Percentiles rank a stretch among this genome's conserved stretches.
These are phyloP conservation scores for Scomber japonicus DNA, from an alignment of 2,113 vertebrate species.

Conservation along the genomic window DNA sequence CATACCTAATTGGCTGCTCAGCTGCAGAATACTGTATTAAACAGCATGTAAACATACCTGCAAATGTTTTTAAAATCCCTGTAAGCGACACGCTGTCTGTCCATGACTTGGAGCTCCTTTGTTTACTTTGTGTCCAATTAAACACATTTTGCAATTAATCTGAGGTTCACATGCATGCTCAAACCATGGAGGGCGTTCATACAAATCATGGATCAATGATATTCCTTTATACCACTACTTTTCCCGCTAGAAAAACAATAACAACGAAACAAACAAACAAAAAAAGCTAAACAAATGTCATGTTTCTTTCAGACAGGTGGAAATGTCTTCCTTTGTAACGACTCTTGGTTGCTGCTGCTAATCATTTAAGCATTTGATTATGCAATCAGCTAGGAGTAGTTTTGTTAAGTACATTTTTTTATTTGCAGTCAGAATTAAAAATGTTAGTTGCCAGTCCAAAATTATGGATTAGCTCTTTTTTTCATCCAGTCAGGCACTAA, in stretches of 20 bases:
- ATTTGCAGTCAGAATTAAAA: not conserved
- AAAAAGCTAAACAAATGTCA: not conserved
- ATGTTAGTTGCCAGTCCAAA: not conserved
- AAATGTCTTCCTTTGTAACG: not conserved
- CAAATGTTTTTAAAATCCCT: too few relatives aligned
- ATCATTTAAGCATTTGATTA: not conserved
- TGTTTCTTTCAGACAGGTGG: not conserved
- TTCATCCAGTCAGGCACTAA: conserved; percentile 1
- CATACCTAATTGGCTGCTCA: too few relatives aligned
- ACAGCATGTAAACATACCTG: too few relatives aligned
- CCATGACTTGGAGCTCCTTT: too few relatives aligned
- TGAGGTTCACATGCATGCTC: too few relatives aligned
- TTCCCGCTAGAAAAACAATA: not conserved
- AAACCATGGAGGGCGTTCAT: too few relatives aligned
- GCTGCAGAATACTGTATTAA: too few relatives aligned
- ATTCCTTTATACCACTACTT: not conserved
- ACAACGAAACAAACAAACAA: too few relatives aligned
- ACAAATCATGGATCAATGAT: too few relatives aligned
- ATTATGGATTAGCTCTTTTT: not conserved
- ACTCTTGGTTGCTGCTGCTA: conserved; percentile 6
- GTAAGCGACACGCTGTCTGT: too few relatives aligned
- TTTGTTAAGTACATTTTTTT: not conserved
- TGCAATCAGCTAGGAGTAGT: not conserved
- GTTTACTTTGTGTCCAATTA: too few relatives aligned
- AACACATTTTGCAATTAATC: too few relatives aligned